Evolutionary conservation across 2,797 vertebrate species (phyloP).

Genomic region (Hypotaenidia philippensis): DNA sequence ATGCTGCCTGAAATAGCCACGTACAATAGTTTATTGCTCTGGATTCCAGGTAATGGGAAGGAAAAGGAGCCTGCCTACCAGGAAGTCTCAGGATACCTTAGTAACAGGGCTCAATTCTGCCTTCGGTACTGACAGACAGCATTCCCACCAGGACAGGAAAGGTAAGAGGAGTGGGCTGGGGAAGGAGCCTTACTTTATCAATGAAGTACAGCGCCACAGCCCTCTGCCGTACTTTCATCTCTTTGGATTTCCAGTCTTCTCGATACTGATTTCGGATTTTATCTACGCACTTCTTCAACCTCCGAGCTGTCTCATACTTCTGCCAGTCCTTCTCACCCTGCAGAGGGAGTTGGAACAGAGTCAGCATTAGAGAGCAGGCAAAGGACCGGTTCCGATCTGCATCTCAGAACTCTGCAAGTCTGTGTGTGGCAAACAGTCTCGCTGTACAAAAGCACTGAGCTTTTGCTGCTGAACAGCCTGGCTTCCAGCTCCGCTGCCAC

Average conservation of each 20-base stretch:
- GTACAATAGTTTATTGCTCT: conserved; percentile 35
- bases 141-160: not conserved
- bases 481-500: not conserved
- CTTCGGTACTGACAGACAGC: not conserved
- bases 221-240: conserved; percentile 96
- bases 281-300: conserved; percentile 94
- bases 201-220: conserved; percentile 98
- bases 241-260: conserved; percentile 99
- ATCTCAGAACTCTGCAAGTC: not conserved
- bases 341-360: not conserved
- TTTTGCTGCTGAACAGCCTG: conserved; percentile 5
- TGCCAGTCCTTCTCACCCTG: conserved; percentile 99
- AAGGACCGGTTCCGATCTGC: not conserved
- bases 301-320: conserved; percentile 95
- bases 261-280: conserved; percentile 92
- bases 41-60: conserved; percentile 57
- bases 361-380: not conserved
- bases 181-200: conserved; percentile 88
- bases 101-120: not conserved
- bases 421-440: not conserved
- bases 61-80: conserved; percentile 25
- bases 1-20: conserved; percentile 45
- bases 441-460: not conserved
- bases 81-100: not conserved
- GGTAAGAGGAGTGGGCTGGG: not conserved